A percentile compares a stretch with the other conserved stretches of the same genome.
Conservation (phyloP, 2,797 vertebrate species). For the Phoebastria nigripes region DNA sequence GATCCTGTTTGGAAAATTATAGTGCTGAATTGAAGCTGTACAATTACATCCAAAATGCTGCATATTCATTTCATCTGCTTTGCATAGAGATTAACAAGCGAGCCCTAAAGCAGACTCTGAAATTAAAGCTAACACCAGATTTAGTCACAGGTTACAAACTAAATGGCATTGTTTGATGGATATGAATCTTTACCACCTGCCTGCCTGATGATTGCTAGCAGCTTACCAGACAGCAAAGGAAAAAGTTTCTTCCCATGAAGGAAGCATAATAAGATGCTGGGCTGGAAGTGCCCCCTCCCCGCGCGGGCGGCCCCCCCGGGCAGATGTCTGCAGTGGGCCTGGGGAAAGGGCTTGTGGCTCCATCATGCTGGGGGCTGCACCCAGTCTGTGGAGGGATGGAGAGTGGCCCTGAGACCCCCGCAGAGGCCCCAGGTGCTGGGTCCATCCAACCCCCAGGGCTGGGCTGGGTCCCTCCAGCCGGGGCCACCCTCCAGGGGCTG, state of each 20-base stretch:
- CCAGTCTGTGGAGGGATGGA: background rate
- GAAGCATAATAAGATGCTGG: constrained; percentile 13
- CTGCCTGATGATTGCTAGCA: constrained; percentile 78
- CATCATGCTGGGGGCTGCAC: background rate
- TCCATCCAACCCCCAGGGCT: background rate
- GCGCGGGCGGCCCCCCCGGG: background rate
- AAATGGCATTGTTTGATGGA: constrained; percentile 80
- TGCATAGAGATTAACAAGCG: constrained; percentile 95
- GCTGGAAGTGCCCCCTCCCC: constrained; percentile 33
- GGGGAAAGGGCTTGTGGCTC: background rate
- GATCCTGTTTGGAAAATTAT: constrained; percentile 99
- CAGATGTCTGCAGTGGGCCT: constrained; percentile 39
- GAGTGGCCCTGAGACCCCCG: background rate
- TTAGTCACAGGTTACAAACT: constrained; percentile 84
- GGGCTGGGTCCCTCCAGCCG: background rate
- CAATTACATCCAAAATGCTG: constrained; percentile 99
- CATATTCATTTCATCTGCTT: constrained; percentile 97
- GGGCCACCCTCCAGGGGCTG: fast-evolving
- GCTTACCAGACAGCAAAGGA: constrained; percentile 64
- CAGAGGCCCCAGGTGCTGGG: background rate
- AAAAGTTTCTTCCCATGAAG: constrained; percentile 59
- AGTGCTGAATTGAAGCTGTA: constrained; percentile 93
- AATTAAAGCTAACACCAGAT: constrained; percentile 83
- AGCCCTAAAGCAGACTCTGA: constrained; percentile 77
- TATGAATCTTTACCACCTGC: constrained; percentile 80